These are phyloP conservation scores for Bombus sylvicola DNA, from an alignment of 1,140 invertebrate genomes.

Conservation along the genomic window DNA sequence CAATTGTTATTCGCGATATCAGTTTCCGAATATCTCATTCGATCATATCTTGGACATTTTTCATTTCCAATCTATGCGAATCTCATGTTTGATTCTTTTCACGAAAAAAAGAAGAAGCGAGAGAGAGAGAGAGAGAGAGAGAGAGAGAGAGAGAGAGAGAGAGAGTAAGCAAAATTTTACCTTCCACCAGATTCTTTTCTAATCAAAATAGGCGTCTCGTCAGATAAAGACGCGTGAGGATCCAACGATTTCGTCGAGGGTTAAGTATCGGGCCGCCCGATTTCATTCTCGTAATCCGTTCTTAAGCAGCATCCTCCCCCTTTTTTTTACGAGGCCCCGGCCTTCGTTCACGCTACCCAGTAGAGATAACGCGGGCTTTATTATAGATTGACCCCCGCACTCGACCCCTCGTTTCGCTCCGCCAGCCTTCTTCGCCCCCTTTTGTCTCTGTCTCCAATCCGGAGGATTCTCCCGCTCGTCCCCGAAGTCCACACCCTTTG, in stretches of 20 bases:
- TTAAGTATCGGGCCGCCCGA: conserved; percentile 72
- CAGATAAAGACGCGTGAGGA: conserved; percentile 20
- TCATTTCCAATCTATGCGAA: not conserved
- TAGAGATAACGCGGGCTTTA: conserved; percentile 80
- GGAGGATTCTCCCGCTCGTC: conserved; percentile 50
- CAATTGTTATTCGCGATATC: not conserved
- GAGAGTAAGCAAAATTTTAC: not conserved
- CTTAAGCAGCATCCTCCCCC: conserved; percentile 77
- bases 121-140: too few species aligned
- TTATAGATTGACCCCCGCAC: conserved; percentile 81
- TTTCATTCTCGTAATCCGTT: conserved; percentile 82
- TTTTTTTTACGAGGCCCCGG: conserved; percentile 79
- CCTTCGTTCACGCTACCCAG: conserved; percentile 77
- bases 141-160: too few species aligned
- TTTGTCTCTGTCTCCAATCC: conserved; percentile 60
- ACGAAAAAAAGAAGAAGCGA: not conserved
- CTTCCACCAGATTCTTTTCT: not conserved
- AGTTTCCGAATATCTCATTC: not conserved
- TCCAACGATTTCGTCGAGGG: conserved; percentile 24
- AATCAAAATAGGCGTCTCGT: conserved; percentile 37
- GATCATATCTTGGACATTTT: not conserved
- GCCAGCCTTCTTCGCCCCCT: conserved; percentile 49
- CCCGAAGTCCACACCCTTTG: conserved; percentile 60
- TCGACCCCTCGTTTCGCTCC: conserved; percentile 72
- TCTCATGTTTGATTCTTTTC: not conserved